A percentile compares a stretch with the other conserved stretches of the same genome.
Evolutionary conservation across 2,797 vertebrate genomes (phyloP).

Genomic region (Sardinella longiceps): DNA sequence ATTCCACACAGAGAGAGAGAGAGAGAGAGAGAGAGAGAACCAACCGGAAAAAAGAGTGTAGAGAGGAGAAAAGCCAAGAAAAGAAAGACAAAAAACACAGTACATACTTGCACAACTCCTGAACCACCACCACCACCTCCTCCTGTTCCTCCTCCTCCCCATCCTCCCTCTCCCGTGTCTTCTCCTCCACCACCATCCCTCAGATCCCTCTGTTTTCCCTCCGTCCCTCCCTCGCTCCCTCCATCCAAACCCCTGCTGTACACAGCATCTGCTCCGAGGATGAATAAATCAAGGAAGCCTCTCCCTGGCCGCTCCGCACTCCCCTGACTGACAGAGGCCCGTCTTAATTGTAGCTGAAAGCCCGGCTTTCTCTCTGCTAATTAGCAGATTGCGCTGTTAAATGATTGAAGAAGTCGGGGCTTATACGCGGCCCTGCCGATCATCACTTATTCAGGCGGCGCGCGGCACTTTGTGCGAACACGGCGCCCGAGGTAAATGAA

Average conservation of each 20-base stretch:
- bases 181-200: constrained; percentile 55
- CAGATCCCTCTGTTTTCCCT: constrained; percentile 48
- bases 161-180: constrained; percentile 41
- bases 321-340: constrained; percentile 75
- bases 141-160: constrained; percentile 45
- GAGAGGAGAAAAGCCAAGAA: neutral
- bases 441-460: constrained; percentile 82
- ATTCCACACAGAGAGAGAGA: neutral
- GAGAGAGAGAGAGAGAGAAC: constrained; percentile 36
- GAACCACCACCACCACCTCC: constrained; percentile 36
- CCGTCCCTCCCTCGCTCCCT: constrained; percentile 55
- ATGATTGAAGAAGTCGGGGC: constrained; percentile 84
- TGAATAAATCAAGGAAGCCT: constrained; percentile 76
- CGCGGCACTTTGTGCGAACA: constrained; percentile 70
- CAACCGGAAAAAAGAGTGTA: neutral
- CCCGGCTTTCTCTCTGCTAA: constrained; percentile 77
- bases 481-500: constrained; percentile 79
- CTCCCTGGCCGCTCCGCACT: constrained; percentile 53
- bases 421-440: constrained; percentile 71
- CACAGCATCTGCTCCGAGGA: constrained; percentile 75
- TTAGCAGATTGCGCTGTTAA: constrained; percentile 85
- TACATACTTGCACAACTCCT: constrained; percentile 49
- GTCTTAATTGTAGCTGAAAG: constrained; percentile 82
- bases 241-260: constrained; percentile 68
- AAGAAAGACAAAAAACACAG: constrained; percentile 40